phyloP scores from a whole-genome alignment of 1,140 invertebrate genomes.

The Drosophila erecta region DNA sequence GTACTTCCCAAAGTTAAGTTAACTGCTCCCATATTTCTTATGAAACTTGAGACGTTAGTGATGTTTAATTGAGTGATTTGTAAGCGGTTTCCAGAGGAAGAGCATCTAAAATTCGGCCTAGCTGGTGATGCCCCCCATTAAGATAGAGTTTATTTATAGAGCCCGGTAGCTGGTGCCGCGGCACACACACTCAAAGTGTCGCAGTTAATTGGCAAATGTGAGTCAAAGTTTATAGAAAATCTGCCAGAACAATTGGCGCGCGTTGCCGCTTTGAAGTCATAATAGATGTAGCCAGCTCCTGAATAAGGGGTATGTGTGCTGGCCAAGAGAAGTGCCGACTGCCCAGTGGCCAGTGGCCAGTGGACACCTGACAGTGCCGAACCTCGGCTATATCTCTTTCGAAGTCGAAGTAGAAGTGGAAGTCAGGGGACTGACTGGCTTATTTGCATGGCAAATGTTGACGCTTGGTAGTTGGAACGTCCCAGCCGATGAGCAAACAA shows the following conservation, averaged over 20 bases:
- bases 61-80: too few species aligned
- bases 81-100: not conserved
- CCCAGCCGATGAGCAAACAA: conserved; percentile 69
- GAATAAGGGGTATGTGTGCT: conserved; percentile 4
- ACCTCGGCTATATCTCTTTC: conserved; percentile 29
- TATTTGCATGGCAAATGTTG: conserved; percentile 79
- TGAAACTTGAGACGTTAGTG: too few species aligned
- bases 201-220: conserved; percentile 83
- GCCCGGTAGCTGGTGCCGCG: conserved; percentile 61
- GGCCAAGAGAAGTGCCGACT: conserved; percentile 61
- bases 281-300: conserved; percentile 61
- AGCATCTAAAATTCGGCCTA: conserved; percentile 20
- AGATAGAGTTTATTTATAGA: conserved; percentile 77
- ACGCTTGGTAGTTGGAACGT: conserved; percentile 69
- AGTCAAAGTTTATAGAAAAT: conserved; percentile 81
- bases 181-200: conserved; percentile 78
- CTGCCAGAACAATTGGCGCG: conserved; percentile 79
- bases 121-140: conserved; percentile 6
- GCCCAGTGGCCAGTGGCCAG: conserved; percentile 27
- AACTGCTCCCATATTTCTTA: too few species aligned
- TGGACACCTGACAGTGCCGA: conserved; percentile 64
- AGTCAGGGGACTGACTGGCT: conserved; percentile 3
- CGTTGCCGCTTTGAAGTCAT: conserved; percentile 79
- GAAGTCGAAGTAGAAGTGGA: conserved; percentile 8
- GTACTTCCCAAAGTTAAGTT: too few species aligned